phyloP scores from a whole-genome alignment of 1,140 invertebrate species.

The Drosophila melanogaster region DNA sequence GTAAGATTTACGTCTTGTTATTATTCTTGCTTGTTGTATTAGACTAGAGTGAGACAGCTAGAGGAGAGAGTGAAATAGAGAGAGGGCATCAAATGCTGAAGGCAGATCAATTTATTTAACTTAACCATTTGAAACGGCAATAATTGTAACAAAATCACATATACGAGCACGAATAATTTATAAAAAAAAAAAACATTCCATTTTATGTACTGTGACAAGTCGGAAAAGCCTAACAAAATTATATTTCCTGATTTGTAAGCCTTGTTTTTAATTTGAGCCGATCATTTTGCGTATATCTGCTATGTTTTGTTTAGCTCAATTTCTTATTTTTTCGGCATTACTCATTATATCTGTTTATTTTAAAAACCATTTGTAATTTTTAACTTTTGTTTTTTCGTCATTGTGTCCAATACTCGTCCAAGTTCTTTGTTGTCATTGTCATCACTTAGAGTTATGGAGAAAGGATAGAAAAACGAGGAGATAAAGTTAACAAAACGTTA shows the following conservation, averaged over 20 bases:
- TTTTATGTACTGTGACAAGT: conserved; percentile 43
- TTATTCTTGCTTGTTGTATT: conserved; percentile 55
- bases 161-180: conserved; percentile 42
- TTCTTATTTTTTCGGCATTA: conserved; percentile 38
- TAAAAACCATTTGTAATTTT: conserved; percentile 39
- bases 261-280: conserved; percentile 19
- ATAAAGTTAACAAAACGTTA: conserved; percentile 29
- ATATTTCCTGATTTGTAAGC: conserved; percentile 20
- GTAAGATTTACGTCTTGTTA: conserved; percentile 68
- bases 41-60: conserved; percentile 55
- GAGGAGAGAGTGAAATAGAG: conserved; percentile 5
- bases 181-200: conserved; percentile 63
- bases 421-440: conserved; percentile 52
- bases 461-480: conserved; percentile 2
- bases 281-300: conserved; percentile 25
- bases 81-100: conserved; percentile 38
- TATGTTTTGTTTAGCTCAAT: conserved; percentile 23
- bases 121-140: conserved; percentile 14
- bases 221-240: background rate
- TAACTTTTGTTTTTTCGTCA: conserved; percentile 31
- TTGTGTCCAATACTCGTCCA: conserved; percentile 54
- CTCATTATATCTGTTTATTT: conserved; percentile 45
- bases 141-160: conserved; percentile 20
- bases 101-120: conserved; percentile 17
- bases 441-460: conserved; percentile 21